Percentiles rank a stretch among this genome's conserved stretches.
phyloP scores from a whole-genome alignment of 2,113 vertebrate genomes.

The Lophura nycthemera region DNA sequence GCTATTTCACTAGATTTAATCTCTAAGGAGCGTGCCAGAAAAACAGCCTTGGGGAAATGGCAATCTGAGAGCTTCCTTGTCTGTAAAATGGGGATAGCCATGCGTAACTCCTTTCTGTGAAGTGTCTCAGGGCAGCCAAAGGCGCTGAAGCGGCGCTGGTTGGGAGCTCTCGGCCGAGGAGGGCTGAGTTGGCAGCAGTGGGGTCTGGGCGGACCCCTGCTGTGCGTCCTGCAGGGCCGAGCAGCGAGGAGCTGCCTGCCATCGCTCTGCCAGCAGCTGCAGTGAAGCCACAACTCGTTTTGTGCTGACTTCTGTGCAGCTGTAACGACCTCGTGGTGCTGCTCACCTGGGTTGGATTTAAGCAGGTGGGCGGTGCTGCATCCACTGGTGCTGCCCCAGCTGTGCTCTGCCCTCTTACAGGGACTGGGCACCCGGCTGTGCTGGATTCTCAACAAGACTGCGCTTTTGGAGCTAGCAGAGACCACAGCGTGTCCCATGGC shows the following conservation, averaged over 20 bases:
- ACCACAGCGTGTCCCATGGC: neutral
- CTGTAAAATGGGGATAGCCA: neutral
- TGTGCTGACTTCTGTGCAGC: neutral
- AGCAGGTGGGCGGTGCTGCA: neutral
- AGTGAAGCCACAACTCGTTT: neutral
- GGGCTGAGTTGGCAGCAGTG: neutral
- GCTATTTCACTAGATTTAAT: constrained; percentile 67
- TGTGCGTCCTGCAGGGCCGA: neutral
- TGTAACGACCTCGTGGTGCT: neutral
- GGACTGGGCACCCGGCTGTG: neutral
- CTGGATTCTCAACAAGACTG: neutral
- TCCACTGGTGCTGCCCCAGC: neutral
- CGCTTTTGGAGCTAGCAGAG: neutral
- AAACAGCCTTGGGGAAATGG: constrained; percentile 62
- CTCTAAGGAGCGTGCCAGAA: constrained; percentile 64
- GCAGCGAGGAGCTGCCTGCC: neutral
- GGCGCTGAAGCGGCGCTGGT: fast-evolving
- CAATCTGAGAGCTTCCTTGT: constrained; percentile 26
- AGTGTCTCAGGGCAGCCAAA: neutral
- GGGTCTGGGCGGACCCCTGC: neutral
- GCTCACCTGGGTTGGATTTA: constrained; percentile 3
- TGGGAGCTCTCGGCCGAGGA: neutral
- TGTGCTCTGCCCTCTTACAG: neutral
- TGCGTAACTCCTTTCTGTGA: neutral
- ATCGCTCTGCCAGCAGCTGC: neutral